Evolutionary conservation across 2,888 invertebrate genomes (phyloP).

Genomic region (Galerucella pusilla): DNA sequence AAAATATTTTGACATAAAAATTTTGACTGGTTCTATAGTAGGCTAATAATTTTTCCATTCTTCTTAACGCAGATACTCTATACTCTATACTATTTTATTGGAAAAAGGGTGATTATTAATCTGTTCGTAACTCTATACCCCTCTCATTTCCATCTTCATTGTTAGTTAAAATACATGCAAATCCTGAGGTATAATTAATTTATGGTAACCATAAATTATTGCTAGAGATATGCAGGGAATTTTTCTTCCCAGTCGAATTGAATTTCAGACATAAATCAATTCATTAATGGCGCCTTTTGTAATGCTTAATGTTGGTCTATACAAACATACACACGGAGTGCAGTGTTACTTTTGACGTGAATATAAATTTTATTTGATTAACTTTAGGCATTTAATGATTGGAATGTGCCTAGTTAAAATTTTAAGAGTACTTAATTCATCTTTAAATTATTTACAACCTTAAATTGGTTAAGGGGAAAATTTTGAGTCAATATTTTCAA

Average conservation of each 20-base stretch:
- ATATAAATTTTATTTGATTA: conserved; percentile 26
- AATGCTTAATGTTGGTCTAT: conserved; percentile 24
- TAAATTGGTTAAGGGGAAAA: too few species aligned
- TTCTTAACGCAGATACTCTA: too few species aligned
- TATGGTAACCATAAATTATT: conserved; percentile 53
- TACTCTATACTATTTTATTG: too few species aligned
- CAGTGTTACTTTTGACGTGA: conserved; percentile 22
- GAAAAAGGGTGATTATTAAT: too few species aligned
- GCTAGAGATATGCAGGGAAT: conserved; percentile 40
- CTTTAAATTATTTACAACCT: not conserved
- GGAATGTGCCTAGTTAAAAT: conserved; percentile 2
- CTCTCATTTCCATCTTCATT: conserved; percentile 7
- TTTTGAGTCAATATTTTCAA: too few species aligned
- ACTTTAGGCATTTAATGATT: conserved; percentile 1
- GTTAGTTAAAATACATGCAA: conserved; percentile 44
- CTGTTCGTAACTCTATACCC: not conserved
- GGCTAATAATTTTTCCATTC: too few species aligned
- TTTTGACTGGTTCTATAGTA: too few species aligned
- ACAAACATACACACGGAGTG: conserved; percentile 13
- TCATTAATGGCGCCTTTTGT: conserved; percentile 34
- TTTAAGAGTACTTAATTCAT: not conserved
- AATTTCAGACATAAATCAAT: conserved; percentile 36
- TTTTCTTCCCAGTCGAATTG: conserved; percentile 33
- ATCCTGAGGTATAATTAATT: conserved; percentile 53
- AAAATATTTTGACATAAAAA: too few species aligned